Evolutionary conservation across 2,797 vertebrate species (phyloP).

Genomic region (Pseudochirops corinnae): DNA sequence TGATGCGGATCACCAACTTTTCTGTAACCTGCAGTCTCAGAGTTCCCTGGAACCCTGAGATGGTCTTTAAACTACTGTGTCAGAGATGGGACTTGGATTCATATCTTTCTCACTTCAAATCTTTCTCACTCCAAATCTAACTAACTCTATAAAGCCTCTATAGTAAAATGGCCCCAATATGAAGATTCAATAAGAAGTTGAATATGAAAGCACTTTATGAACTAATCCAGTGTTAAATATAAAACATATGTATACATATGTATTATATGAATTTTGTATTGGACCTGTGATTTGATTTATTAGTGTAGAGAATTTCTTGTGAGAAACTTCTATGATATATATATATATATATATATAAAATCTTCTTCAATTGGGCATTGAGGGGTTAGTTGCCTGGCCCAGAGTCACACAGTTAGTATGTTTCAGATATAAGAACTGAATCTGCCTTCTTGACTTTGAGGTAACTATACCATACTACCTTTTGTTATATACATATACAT

Average conservation of each 20-base stretch:
- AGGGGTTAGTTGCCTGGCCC: neutral
- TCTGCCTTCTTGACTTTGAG: neutral
- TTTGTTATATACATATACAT: no score
- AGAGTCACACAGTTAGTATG: neutral
- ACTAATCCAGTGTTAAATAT: neutral
- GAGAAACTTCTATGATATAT: neutral
- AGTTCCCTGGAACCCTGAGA: neutral
- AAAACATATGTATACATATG: neutral
- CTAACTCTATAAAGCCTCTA: neutral
- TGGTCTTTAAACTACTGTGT: neutral
- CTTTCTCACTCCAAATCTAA: neutral
- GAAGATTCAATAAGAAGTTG: neutral
- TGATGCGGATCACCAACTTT: neutral
- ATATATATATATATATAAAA: no score
- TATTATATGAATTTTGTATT: neutral
- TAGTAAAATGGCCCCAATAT: neutral
- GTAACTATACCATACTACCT: neutral
- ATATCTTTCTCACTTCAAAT: neutral
- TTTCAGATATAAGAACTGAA: neutral
- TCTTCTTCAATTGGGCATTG: neutral
- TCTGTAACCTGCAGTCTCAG: neutral
- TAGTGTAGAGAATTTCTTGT: neutral
- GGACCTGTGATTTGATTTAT: neutral
- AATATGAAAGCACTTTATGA: neutral
- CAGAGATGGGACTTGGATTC: neutral